phyloP scores from a whole-genome alignment of 2,888 invertebrate species.

The Hypomecis punctinalis region DNA sequence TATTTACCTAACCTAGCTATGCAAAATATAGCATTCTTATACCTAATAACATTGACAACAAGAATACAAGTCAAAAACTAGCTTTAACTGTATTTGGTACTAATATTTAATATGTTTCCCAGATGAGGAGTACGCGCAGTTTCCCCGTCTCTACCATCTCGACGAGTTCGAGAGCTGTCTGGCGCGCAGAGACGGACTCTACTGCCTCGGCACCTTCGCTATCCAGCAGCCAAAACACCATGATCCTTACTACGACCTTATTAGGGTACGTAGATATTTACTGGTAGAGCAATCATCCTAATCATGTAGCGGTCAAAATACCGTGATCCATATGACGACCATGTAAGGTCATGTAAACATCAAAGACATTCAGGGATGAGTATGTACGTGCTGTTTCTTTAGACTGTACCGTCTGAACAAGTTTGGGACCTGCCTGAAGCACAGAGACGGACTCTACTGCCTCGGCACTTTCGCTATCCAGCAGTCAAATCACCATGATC shows the following conservation, averaged over 20 bases:
- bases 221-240: slow-evolving; percentile 49
- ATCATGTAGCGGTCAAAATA: too few relatives aligned
- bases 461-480: slow-evolving; percentile 62
- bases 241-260: slow-evolving; percentile 50
- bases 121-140: slow-evolving; percentile 61
- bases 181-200: slow-evolving; percentile 56
- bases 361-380: too few relatives aligned
- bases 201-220: slow-evolving; percentile 68
- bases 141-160: slow-evolving; percentile 69
- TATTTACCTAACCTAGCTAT: too few relatives aligned
- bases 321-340: too few relatives aligned
- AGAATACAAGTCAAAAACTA: too few relatives aligned
- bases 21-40: too few relatives aligned
- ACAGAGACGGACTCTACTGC: slow-evolving; percentile 63
- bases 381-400: slow-evolving; percentile 62
- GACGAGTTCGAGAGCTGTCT: slow-evolving; percentile 68
- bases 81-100: too few relatives aligned
- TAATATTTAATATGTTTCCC: slow-evolving; percentile 10
- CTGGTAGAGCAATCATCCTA: neutral
- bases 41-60: too few relatives aligned
- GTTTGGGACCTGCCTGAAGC: slow-evolving; percentile 61
- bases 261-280: slow-evolving; percentile 57
- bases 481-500: slow-evolving; percentile 48
- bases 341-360: too few relatives aligned
- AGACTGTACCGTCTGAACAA: slow-evolving; percentile 70